Evolutionary conservation across 2,113 vertebrate species (phyloP), one percentile per base, ranked within the genome.

Genomic region (Myrmecophaga tridactyla): DNA sequence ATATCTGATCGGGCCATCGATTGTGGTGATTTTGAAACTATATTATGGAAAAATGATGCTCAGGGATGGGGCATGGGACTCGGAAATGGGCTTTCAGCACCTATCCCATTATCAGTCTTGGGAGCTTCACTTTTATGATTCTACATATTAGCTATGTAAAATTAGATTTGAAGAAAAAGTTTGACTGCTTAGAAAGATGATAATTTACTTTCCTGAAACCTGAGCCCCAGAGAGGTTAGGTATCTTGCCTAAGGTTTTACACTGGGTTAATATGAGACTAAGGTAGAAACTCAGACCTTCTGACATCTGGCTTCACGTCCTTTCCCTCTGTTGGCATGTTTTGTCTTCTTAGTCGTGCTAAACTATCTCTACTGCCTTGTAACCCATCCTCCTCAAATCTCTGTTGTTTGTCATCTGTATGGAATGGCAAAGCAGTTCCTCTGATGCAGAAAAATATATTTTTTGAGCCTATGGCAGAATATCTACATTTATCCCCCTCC

Each of bases 391-490:
- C 17, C 5, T 87, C 56, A 81, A 58, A 51, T 39, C 78, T 86
- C 29, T 18, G 7, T 46, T 93, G 51, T 60, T 7, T 41, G 2
- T n/a, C 27, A 80, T 86, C 43, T 25, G 6, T 92, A 67, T 56
- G 90, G n/a, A 9, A 0, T 81, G 86, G 41, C 58, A 90, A 86
- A 89, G 46, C 4, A 10, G 0, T 73, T 60, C 18, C 4, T 96
- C 80, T 91, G 63, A 70, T 86, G 25, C 58, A 86, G 90, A 69
- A 80, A 96, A 90, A 62, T 96, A 56, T 48, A n/a, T 75, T 77
- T 46, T 11, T 76, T 63, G 58, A 86, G 65, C 51, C 27, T 80
- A 36, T 34, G 31, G 62, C 86, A 80, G 27, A 2, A 0, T 86
- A 89, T 58, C 53, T 82, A 60, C 29, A 8, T 73, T 15, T 80